Evolutionary conservation across 2,797 vertebrate species (phyloP), one percentile per base, ranked within the genome.

Genomic region (Amblyopsis hoosieri): DNA sequence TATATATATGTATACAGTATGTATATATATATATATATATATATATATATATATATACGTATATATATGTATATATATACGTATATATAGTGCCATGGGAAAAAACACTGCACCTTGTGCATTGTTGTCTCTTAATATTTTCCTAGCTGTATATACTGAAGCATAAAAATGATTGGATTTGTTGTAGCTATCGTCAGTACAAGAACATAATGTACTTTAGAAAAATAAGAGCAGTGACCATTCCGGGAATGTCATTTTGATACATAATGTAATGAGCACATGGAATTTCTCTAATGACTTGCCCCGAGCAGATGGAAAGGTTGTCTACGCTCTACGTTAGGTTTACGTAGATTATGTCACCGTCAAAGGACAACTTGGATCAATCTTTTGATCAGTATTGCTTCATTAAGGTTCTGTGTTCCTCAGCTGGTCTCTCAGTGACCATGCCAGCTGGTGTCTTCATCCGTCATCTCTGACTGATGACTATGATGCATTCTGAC

Each of bases 371-470:
- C 53, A 64, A 19, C 45, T 64, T 72, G 45, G 67, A n/a, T 78
- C 61, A 61, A 67, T 81, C 66, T 61, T 23, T 68, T 42, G 55
- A 71, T 82, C 71, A 74, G 71, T 78, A 83, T 69, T 66, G 33
- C 66, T 81, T 76, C 29, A 73, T 82, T 54, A 74, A 6, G 50
- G 48, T 3, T 61, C 49, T 81, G 80, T 68, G 58, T 51, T 66
- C 48, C 66, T 69, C 14, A 54, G 54, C 58, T 66, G 62, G 61
- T 56, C 31, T 48, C 15, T 37, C 46, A 33, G 29, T 55, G 56
- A 58, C 62, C 9, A 47, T 23, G 31, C 71, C 57, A 76, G 63
- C 62, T 53, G 47, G 51, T 1, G 9, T 54, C 23, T 59, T 49
- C 33, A 60, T 46, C 57, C 62, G 47, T 65, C 33, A 6, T 33